These are phyloP conservation scores for Cheirogaleus medius DNA, from an alignment of 2,113 vertebrate species.

Conservation along the genomic window DNA sequence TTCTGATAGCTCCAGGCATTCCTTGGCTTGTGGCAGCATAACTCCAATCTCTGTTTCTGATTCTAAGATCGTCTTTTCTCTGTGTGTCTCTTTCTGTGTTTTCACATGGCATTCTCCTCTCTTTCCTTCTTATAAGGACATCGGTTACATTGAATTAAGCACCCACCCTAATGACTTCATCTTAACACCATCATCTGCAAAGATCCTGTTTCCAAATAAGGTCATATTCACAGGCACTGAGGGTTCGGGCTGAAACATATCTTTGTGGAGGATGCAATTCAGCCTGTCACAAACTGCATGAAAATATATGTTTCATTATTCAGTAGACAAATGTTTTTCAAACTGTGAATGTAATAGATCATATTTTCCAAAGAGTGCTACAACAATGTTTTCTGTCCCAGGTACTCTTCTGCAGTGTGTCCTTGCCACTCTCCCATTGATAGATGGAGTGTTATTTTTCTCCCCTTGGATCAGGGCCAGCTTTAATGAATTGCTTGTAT, in stretches of 20 bases:
- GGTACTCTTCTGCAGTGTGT: not conserved
- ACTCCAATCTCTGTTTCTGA: not conserved
- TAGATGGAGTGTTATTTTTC: not conserved
- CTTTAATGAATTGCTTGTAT: not conserved
- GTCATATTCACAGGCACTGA: not conserved
- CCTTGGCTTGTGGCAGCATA: not conserved
- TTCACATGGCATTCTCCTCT: not conserved
- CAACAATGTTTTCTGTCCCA: not conserved
- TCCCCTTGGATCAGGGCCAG: not conserved
- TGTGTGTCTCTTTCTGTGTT: not conserved
- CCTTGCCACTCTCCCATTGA: not conserved
- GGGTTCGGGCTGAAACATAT: not conserved
- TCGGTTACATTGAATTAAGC: not conserved
- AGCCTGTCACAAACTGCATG: not conserved
- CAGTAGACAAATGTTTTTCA: not conserved
- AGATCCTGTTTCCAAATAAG: not conserved
- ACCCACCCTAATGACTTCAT: not conserved
- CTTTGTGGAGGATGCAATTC: not conserved
- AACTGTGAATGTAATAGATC: not conserved
- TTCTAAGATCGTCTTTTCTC: not conserved
- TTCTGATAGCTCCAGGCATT: not conserved
- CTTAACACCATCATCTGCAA: not conserved
- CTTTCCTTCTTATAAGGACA: not conserved
- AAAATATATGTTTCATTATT: not conserved
- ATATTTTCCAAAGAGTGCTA: not conserved